phyloP scores from a whole-genome alignment of 2,888 invertebrate genomes.

The Salticus scenicus region DNA sequence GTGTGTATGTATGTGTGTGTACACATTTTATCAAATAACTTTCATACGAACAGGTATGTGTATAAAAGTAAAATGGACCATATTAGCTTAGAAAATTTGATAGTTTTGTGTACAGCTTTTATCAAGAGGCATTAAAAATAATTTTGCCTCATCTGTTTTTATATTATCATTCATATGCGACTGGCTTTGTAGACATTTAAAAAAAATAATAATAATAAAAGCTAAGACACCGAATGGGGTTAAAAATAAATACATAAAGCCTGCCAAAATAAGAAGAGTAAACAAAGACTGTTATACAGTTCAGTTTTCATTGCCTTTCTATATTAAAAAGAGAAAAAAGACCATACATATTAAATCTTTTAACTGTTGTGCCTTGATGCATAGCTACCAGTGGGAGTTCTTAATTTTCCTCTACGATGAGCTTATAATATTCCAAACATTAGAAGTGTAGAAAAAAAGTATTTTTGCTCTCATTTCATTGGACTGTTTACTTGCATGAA shows the following conservation, averaged over 20 bases:
- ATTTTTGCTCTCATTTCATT: slow-evolving; percentile 43
- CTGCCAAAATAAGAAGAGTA: slow-evolving; percentile 52
- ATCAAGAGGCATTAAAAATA: slow-evolving; percentile 33
- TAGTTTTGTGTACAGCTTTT: slow-evolving; percentile 69
- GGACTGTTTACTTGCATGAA: slow-evolving; percentile 6
- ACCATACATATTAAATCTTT: slow-evolving; percentile 44
- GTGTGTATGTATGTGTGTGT: slow-evolving; percentile 38
- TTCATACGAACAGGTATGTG: slow-evolving; percentile 48
- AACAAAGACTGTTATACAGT: slow-evolving; percentile 38
- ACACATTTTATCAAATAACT: slow-evolving; percentile 52
- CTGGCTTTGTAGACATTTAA: slow-evolving; percentile 33
- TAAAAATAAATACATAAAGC: too few species aligned
- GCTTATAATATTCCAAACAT: slow-evolving; percentile 62
- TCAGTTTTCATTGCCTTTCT: slow-evolving; percentile 47
- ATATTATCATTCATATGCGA: slow-evolving; percentile 44
- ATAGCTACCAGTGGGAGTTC: slow-evolving; percentile 58
- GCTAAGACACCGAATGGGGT: not conserved
- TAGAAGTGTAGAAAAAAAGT: slow-evolving; percentile 38
- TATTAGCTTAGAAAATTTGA: slow-evolving; percentile 65
- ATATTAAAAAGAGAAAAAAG: not conserved
- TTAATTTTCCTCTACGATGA: slow-evolving; percentile 59
- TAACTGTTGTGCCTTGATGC: slow-evolving; percentile 70
- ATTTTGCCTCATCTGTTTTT: slow-evolving; percentile 50
- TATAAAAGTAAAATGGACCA: slow-evolving; percentile 51
- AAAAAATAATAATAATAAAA: too few species aligned